Percentiles rank a stretch among this genome's conserved stretches.
Conservation (phyloP, 2,888 invertebrate genomes). For the Rhagonycha fulva region DNA sequence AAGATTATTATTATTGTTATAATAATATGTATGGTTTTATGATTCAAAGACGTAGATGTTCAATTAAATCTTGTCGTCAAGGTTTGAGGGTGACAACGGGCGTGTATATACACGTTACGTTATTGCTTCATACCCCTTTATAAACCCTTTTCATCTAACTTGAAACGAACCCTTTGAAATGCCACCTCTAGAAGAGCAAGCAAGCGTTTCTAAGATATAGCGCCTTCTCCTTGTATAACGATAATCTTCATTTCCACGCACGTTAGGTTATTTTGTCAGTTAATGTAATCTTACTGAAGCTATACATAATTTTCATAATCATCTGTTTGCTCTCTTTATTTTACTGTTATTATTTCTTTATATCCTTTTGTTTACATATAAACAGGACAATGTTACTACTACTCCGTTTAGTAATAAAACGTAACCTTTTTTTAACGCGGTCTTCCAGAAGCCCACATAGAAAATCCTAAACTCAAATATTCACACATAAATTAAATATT, state of each 20-base stretch:
- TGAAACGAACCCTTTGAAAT: constrained; percentile 32
- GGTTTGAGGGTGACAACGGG: constrained; percentile 45
- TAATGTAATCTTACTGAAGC: constrained; percentile 38
- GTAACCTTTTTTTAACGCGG: background rate
- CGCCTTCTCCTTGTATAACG: constrained; percentile 40
- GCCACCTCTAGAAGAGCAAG: constrained; percentile 27
- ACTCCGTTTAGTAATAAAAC: background rate
- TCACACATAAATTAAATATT: background rate
- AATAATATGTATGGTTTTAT: constrained; percentile 35
- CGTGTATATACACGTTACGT: constrained; percentile 44
- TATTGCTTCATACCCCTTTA: constrained; percentile 38
- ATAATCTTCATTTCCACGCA: constrained; percentile 40
- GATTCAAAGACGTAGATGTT: constrained; percentile 43
- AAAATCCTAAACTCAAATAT: background rate
- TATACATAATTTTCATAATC: constrained; percentile 24
- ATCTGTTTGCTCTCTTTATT: constrained; percentile 24
- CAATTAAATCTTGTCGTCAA: constrained; percentile 43
- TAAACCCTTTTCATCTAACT: constrained; percentile 38
- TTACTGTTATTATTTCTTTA: background rate
- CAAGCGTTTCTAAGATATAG: constrained; percentile 32
- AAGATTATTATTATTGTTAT: constrained; percentile 15
- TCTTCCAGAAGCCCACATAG: background rate
- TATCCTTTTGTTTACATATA: background rate
- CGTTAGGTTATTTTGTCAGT: constrained; percentile 41
- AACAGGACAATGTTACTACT: background rate